These are phyloP conservation scores for Monomorium pharaonis DNA, from an alignment of 1,140 invertebrate species.

Conservation along the genomic window DNA sequence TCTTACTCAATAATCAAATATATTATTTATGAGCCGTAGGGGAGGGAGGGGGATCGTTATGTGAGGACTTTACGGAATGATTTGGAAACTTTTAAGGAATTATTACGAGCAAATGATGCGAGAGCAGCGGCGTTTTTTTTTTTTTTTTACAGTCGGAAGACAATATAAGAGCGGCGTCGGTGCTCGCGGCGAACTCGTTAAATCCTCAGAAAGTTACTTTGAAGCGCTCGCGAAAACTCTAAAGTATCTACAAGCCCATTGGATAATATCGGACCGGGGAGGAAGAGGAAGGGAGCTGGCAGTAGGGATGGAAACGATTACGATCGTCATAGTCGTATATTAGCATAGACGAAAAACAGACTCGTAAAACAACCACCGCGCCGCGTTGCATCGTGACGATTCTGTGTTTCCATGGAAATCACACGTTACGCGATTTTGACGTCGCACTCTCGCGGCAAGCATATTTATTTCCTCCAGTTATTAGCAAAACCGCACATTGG, in stretches of 20 bases:
- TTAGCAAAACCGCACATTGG: constrained; percentile 26
- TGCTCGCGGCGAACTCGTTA: constrained; percentile 60
- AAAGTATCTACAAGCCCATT: constrained; percentile 57
- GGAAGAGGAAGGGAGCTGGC: too few relatives aligned
- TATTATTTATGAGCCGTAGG: constrained; percentile 13
- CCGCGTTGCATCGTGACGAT: constrained; percentile 27
- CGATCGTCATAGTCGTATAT: constrained; percentile 73
- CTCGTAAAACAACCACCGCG: constrained; percentile 68
- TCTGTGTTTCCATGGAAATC: constrained; percentile 73
- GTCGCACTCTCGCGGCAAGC: constrained; percentile 34
- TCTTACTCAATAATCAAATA: constrained; percentile 2
- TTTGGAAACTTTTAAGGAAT: constrained; percentile 25
- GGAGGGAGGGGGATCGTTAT: not conserved
- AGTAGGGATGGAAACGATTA: constrained; percentile 59
- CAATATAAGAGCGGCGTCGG: constrained; percentile 57
- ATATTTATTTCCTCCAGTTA: constrained; percentile 57
- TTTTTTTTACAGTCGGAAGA: constrained; percentile 61
- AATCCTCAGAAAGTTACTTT: constrained; percentile 65
- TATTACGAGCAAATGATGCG: constrained; percentile 37
- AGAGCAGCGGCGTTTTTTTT: constrained; percentile 40
- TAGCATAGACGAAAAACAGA: constrained; percentile 77
- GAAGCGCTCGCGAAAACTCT: constrained; percentile 58
- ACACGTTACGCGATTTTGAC: constrained; percentile 64
- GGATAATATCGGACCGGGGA: constrained; percentile 33
- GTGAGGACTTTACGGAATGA: constrained; percentile 10